Conservation (phyloP, 2,888 invertebrate genomes). For the Iselma pallidipennis region DNA sequence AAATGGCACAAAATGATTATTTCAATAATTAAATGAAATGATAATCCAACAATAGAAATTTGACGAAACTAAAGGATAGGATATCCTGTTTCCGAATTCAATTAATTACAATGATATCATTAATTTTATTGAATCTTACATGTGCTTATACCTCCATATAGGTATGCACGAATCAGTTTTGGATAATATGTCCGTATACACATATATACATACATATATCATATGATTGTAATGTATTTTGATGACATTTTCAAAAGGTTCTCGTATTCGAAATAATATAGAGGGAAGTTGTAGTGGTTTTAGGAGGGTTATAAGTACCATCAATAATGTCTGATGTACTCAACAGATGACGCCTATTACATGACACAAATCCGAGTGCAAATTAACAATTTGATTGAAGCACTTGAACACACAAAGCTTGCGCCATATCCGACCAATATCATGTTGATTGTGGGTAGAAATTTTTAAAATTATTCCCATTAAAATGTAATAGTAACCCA, state of each 20-base stretch:
- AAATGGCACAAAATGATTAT: background rate
- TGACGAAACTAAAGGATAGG: background rate
- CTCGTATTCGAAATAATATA: constrained; percentile 9
- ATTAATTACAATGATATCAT: too few relatives aligned
- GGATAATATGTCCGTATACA: too few relatives aligned
- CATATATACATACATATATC: background rate
- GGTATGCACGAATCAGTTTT: too few relatives aligned
- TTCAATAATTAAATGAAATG: too few relatives aligned
- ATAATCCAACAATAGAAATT: too few relatives aligned
- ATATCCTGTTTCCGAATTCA: too few relatives aligned
- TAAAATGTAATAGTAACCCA: too few relatives aligned
- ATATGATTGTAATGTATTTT: constrained; percentile 6
- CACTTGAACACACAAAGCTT: constrained; percentile 6
- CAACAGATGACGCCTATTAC: constrained; percentile 27
- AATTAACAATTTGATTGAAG: constrained; percentile 27
- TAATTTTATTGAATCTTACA: too few relatives aligned
- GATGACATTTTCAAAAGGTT: constrained; percentile 3
- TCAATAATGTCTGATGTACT: constrained; percentile 25
- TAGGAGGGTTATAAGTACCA: constrained; percentile 20
- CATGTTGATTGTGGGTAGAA: background rate
- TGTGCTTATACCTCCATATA: too few relatives aligned
- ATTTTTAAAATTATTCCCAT: background rate
- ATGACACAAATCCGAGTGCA: constrained; percentile 19
- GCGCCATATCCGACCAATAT: background rate
- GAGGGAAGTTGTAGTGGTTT: constrained; percentile 9